A percentile compares a stretch with the other conserved stretches of the same genome.
Evolutionary conservation across 2,888 invertebrate genomes (phyloP).

Genomic region (Vandiemenella viatica): DNA sequence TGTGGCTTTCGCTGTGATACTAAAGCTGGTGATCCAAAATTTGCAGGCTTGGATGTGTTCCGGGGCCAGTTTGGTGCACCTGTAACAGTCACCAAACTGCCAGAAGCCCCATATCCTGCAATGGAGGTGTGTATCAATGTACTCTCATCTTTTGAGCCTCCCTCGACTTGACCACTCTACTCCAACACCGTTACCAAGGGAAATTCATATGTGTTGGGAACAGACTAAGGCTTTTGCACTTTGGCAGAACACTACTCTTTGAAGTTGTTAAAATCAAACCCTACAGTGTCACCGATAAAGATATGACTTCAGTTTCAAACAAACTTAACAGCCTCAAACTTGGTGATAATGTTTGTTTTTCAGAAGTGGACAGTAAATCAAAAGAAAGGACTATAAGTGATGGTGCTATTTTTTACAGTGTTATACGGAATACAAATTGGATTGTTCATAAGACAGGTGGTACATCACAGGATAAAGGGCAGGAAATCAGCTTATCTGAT

Average conservation of each 20-base stretch:
- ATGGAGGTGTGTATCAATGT: constrained; percentile 4
- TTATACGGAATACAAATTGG: too few relatives aligned
- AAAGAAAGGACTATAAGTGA: too few relatives aligned
- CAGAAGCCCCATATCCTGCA: constrained; percentile 8
- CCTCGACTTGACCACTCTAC: constrained; percentile 4
- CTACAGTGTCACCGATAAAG: too few relatives aligned
- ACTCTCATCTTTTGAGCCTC: not conserved
- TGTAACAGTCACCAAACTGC: constrained; percentile 7
- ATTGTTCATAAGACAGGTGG: too few relatives aligned
- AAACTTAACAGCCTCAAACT: too few relatives aligned
- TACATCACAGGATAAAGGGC: too few relatives aligned
- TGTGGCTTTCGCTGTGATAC: not conserved
- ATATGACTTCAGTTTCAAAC: too few relatives aligned
- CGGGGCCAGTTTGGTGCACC: constrained; percentile 8
- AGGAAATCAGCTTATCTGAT: too few relatives aligned
- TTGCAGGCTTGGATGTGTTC: constrained; percentile 21
- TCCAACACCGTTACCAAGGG: constrained; percentile 22
- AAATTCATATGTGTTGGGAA: constrained; percentile 29
- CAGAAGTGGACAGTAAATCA: too few relatives aligned
- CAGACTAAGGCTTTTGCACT: constrained; percentile 29
- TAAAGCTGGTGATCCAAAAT: not conserved
- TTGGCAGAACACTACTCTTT: constrained; percentile 31
- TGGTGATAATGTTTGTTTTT: too few relatives aligned
- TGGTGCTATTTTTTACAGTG: too few relatives aligned
- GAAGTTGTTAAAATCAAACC: constrained; percentile 24